These are phyloP conservation scores for Onychostruthus taczanowskii DNA, from an alignment of 2,113 vertebrate species.

Conservation along the genomic window DNA sequence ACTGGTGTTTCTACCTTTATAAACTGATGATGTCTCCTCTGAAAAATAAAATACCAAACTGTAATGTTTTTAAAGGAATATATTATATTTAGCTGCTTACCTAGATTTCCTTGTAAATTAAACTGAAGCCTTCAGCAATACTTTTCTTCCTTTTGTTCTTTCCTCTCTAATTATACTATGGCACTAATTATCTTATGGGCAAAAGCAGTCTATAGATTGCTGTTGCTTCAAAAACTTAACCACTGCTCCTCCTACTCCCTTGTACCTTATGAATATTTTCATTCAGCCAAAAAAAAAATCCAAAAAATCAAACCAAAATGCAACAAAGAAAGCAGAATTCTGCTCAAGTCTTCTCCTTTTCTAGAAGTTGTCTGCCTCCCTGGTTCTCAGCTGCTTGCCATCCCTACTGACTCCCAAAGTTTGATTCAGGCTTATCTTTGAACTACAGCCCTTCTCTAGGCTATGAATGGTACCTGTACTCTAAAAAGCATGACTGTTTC, in stretches of 20 bases:
- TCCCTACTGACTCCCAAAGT: neutral
- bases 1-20: neutral
- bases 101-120: neutral
- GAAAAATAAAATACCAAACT: neutral
- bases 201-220: neutral
- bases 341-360: neutral
- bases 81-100: neutral
- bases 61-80: neutral
- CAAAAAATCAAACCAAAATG: neutral
- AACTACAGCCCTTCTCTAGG: neutral
- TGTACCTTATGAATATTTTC: neutral
- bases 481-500: neutral
- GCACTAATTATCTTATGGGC: neutral
- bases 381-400: neutral
- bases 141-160: constrained; percentile 2
- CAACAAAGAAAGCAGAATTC: neutral
- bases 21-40: neutral
- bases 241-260: neutral
- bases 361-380: neutral
- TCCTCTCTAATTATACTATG: neutral
- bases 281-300: neutral
- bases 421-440: neutral
- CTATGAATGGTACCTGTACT: neutral
- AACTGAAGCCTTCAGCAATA: neutral
- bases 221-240: neutral